phyloP scores from a whole-genome alignment of 2,113 vertebrate genomes.

The Xenopus borealis region DNA sequence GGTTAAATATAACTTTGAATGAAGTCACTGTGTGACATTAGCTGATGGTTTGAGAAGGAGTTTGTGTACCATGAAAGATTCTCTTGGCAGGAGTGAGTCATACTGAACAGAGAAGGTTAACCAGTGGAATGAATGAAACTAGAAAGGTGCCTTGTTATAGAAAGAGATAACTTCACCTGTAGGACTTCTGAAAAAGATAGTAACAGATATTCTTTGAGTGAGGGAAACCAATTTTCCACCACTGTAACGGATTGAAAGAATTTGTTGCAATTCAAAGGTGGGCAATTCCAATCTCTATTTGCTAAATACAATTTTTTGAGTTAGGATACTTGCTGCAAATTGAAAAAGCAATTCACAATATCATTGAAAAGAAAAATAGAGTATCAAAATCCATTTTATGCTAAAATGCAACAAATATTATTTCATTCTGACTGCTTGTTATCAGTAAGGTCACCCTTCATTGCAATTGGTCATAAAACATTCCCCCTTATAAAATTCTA shows the following conservation, averaged over 20 bases:
- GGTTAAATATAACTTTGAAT: constrained; percentile 17
- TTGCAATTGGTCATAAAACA: no score
- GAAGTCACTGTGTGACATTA: constrained; percentile 7
- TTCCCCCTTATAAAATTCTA: no score
- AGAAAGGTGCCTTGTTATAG: constrained; percentile 6
- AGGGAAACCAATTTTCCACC: constrained; percentile 30
- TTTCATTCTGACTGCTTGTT: no score
- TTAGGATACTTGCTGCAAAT: no score
- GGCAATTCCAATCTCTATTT: not conserved
- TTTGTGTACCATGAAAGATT: constrained; percentile 11
- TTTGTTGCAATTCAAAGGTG: constrained; percentile 7
- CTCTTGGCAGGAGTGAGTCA: constrained; percentile 23
- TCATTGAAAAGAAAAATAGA: no score
- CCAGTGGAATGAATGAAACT: constrained; percentile 9
- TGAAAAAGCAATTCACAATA: no score
- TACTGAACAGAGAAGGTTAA: constrained; percentile 33
- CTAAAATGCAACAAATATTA: no score
- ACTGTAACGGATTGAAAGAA: constrained; percentile 2
- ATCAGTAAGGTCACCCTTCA: no score
- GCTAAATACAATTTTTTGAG: no score
- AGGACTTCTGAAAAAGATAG: constrained; percentile 11
- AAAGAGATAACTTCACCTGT: constrained; percentile 15
- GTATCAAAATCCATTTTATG: no score
- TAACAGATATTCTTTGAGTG: constrained; percentile 17
- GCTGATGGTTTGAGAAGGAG: constrained; percentile 6